Evolutionary conservation across 2,113 vertebrate genomes (phyloP), one percentile per base, ranked within the genome.

Genomic region (Panthera uncia): DNA sequence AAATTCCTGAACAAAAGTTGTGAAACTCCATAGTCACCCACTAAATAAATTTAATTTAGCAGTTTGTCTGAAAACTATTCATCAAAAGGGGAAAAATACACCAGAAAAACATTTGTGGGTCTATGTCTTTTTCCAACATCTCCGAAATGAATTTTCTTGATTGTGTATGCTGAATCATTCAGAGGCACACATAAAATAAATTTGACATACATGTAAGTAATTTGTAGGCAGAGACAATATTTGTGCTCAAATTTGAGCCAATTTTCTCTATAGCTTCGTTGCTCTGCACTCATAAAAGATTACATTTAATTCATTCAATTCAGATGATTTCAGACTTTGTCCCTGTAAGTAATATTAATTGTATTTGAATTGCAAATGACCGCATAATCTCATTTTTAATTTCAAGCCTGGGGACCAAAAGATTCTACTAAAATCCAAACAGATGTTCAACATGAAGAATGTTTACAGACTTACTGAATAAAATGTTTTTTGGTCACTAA

Each of bases 361-460:
- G 81, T 95, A 97, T 96, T 97, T 97, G 97, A 97, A 97, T 97
- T 96, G 68, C 89, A 97, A 98, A 98, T 96, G 27, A 83, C 68
- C 50, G 94, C 76, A 87, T 91, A 94, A 97, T 96, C 76, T 95
- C 66, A 90, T 96, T 97, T 96, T 92, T 93, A 83, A 86, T 92
- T 89, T 96, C 50, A 93, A 94, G 89, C 94, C 55, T 29, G 18
- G 57, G 50, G 74, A 97, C 13, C n/a, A 27, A 91, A 95, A 86
- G 57, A 81, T 38, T 66, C 25, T 38, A 38, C 57, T 84, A 94
- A 96, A 97, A 97, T 92, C 50, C 38, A 95, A 96, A 98, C 92
- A 97, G 89, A 97, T 82, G 82, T 87, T 93, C 16, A 92, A 81
- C 38, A 63, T 89, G 80, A 86, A 88, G 74, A 84, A 74, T 88